Percentiles rank a stretch among this genome's conserved stretches.
These are phyloP conservation scores for Brachyptera putata DNA, from an alignment of 2,888 invertebrate genomes.

Conservation along the genomic window DNA sequence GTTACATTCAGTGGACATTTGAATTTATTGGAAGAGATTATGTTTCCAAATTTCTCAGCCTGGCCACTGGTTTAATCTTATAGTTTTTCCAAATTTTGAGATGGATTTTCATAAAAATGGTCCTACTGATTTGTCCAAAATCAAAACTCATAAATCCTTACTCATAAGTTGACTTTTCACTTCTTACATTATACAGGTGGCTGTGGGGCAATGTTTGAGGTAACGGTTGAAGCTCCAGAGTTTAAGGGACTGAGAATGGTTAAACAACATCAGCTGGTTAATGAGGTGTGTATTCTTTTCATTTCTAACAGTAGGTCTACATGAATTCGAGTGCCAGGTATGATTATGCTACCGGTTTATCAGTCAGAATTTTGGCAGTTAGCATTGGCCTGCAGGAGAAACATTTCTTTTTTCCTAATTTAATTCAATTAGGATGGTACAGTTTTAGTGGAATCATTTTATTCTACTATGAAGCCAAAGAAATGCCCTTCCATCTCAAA, in stretches of 20 bases:
- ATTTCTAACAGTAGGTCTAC: neutral
- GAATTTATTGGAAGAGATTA: neutral
- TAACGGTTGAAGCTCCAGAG: conserved; percentile 61
- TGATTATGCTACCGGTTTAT: too few relatives aligned
- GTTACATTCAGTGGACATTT: too few relatives aligned
- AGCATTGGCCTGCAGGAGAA: neutral
- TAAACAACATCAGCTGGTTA: conserved; percentile 71
- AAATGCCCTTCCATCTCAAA: conserved; percentile 11
- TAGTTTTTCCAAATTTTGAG: neutral
- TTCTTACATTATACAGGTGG: conserved; percentile 60
- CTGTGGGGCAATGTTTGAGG: conserved; percentile 78
- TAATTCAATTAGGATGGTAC: neutral
- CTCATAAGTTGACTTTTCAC: conserved; percentile 3
- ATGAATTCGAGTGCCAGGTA: neutral
- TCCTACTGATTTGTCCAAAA: neutral
- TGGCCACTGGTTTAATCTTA: too few relatives aligned
- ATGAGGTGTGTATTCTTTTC: conserved; percentile 48
- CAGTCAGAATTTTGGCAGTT: neutral
- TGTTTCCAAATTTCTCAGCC: neutral
- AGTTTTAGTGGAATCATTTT: too few relatives aligned
- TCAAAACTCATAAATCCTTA: neutral
- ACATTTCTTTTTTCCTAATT: neutral
- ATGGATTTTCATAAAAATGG: neutral
- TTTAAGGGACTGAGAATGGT: conserved; percentile 65
- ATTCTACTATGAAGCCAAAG: too few relatives aligned